Conservation (phyloP, 1,140 invertebrate genomes). For the Doryteuthis pealeii region DNA sequence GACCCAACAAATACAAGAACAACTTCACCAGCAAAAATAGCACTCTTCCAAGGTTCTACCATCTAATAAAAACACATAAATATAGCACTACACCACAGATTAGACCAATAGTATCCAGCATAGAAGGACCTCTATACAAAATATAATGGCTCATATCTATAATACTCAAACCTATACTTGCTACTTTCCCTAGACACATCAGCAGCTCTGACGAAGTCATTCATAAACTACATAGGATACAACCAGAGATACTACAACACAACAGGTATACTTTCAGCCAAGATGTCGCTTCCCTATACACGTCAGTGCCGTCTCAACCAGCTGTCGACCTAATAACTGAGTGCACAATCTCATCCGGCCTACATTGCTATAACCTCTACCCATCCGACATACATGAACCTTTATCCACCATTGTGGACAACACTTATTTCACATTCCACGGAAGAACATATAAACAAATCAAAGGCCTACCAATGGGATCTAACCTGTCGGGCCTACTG, state of each 20-base stretch:
- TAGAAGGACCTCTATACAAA: neutral
- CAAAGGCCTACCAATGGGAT: neutral
- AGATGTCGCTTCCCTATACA: neutral
- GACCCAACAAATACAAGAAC: neutral
- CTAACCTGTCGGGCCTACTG: neutral
- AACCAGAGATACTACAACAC: neutral
- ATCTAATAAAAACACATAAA: neutral
- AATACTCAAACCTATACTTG: neutral
- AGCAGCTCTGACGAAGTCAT: neutral
- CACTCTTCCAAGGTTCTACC: neutral
- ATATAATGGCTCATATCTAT: neutral
- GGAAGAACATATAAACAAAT: neutral
- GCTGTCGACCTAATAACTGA: neutral
- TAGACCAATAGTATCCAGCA: neutral
- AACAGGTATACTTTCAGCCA: neutral
- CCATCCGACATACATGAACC: neutral
- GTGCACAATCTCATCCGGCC: neutral
- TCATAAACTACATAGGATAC: neutral
- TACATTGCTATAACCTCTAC: neutral
- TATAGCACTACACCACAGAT: neutral
- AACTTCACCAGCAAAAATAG: neutral
- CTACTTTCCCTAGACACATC: neutral
- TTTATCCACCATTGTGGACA: neutral
- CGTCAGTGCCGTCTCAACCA: neutral
- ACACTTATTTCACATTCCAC: neutral